Conservation (phyloP, 2,113 vertebrate species). For the Balaenoptera acutorostrata region DNA sequence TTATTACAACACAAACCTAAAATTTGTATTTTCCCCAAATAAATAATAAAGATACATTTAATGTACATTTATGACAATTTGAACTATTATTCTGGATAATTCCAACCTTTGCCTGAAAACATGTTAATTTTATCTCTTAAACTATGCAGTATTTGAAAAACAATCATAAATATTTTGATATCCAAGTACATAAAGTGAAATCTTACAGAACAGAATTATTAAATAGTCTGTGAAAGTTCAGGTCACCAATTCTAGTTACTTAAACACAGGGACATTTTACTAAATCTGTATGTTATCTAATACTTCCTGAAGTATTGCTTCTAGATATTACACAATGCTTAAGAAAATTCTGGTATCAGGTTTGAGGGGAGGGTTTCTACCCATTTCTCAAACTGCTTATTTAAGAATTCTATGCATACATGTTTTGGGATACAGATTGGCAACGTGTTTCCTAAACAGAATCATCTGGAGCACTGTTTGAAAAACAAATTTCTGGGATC, state of each 20-base stretch:
- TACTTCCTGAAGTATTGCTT: not conserved
- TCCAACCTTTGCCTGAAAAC: not conserved
- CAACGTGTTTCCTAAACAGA: not conserved
- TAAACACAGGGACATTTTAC: not conserved
- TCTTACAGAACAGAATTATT: not conserved
- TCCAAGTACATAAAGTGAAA: not conserved
- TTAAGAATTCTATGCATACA: not conserved
- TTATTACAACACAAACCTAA: not conserved
- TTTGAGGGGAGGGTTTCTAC: not conserved
- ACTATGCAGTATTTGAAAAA: slow-evolving; percentile 4
- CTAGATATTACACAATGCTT: not conserved
- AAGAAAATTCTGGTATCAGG: not conserved
- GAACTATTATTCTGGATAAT: not conserved
- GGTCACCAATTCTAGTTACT: not conserved
- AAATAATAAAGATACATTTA: not conserved
- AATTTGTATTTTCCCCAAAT: not conserved
- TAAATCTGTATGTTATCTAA: not conserved
- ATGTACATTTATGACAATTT: not conserved
- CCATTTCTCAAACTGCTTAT: slow-evolving; percentile 3
- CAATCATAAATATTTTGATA: not conserved
- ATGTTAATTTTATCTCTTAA: not conserved
- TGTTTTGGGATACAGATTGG: not conserved
- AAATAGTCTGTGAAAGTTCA: not conserved
- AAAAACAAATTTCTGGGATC: not conserved
- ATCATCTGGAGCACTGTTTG: not conserved